Base-by-base conservation (phyloP, 2,888 invertebrate genomes). In the Fragum sueziense region DNA sequence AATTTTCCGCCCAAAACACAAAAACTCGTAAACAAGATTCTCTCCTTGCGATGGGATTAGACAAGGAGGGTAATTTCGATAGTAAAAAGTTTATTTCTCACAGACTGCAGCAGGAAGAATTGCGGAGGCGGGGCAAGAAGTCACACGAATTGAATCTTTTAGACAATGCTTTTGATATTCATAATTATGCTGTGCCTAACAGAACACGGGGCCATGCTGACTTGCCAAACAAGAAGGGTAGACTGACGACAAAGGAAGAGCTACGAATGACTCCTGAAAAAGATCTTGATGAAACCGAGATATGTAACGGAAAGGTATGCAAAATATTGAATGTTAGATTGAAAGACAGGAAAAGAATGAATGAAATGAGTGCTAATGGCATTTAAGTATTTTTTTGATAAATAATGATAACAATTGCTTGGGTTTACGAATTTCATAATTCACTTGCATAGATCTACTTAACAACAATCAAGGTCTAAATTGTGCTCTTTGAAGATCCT, bases 1-100 rank as follows among this genome's bases (percentile, higher is more conserved):
- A 52, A 29, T 14, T 20, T 31, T 0, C 37, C 9, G 17, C 33
- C 9, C 47, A 71, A 57, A 41, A 37, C 3, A 47, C 14, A 20
- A 47, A 47, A 47, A 73, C 52, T 25, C 41, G 52, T 1, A 74
- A 76, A 34, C 67, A 71, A 25, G 59, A 74, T 29, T 84, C 83
- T 25, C 73, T 80, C n/a, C 76, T 84, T 34, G 75, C 83, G 6
- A 68, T 62, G 27, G 77, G 75, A 29, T 33, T 84, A n/a, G 83
- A 84, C 27, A 33, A 78, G 31, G 78, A 84, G 71, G 83, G 83
- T 22, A 84, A 84, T 57, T 84, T 84, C 51, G 76, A 84, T 41
- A 80, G 78, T 41, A 75, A 78, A 27, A 69, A 68, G 17, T 80
- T 84, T 57, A 84, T 84, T 37, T 80, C 80, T 4, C 65, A 52